A percentile compares a stretch with the other conserved stretches of the same genome.
phyloP scores from a whole-genome alignment of 2,113 vertebrate species.

The Saccopteryx leptura region DNA sequence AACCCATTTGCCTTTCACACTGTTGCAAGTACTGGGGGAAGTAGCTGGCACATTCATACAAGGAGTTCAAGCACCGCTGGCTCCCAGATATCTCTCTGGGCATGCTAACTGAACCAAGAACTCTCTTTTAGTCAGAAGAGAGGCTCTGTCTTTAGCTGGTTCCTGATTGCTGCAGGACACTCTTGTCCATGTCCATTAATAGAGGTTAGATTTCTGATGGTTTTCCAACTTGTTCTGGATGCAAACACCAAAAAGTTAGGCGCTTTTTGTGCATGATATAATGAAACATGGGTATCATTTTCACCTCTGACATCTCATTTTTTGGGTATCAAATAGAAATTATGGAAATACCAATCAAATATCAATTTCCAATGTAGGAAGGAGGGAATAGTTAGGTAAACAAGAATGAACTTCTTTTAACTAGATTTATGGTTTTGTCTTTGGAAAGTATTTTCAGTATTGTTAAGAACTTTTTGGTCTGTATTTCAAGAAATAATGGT shows the following conservation, averaged over 20 bases:
- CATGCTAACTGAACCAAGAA: background rate
- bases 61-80: background rate
- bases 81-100: background rate
- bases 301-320: background rate
- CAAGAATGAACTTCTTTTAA: conserved; percentile 19
- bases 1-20: background rate
- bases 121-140: background rate
- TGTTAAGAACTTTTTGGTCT: background rate
- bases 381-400: background rate
- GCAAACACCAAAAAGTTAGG: background rate
- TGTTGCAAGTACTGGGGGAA: background rate
- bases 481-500: background rate
- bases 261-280: background rate
- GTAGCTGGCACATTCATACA: background rate
- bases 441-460: background rate
- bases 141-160: background rate
- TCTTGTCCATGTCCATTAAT: background rate
- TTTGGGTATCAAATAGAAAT: conserved; percentile 35
- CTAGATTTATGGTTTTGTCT: background rate
- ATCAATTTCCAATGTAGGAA: background rate
- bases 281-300: background rate
- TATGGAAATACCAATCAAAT: conserved; percentile 20
- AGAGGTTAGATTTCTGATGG: background rate
- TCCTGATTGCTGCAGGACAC: background rate
- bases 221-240: background rate